phyloP scores from a whole-genome alignment of 2,888 invertebrate species.

The Hirudinaria manillensis region DNA sequence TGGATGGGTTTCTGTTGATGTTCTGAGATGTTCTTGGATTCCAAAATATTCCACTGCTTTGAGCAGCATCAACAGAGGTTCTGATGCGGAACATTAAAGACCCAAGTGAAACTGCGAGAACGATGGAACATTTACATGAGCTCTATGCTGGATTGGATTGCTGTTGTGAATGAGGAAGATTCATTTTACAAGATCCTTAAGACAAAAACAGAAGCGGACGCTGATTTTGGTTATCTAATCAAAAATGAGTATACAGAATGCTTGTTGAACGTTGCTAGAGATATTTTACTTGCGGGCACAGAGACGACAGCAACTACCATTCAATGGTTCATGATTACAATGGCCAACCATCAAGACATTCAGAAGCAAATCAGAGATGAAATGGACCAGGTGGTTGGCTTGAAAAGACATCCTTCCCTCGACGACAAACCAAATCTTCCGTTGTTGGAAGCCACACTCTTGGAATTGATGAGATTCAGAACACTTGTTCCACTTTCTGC shows the following conservation, averaged over 20 bases:
- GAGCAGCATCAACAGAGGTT: not conserved
- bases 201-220: too few species aligned
- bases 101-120: not conserved
- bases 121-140: not conserved
- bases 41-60: too few species aligned
- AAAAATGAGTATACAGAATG: too few species aligned
- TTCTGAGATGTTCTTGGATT: not conserved
- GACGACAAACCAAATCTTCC: conserved; percentile 42
- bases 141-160: not conserved
- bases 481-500: conserved; percentile 47
- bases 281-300: too few species aligned
- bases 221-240: too few species aligned
- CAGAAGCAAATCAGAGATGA: conserved; percentile 46
- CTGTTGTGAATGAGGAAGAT: conserved; percentile 15
- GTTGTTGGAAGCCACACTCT: conserved; percentile 44
- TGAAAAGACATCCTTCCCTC: conserved; percentile 38
- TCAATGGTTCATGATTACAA: too few species aligned
- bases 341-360: conserved; percentile 45
- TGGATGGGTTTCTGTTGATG: conserved; percentile 12
- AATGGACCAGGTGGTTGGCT: conserved; percentile 36
- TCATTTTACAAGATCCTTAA: conserved; percentile 13
- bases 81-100: conserved; percentile 17
- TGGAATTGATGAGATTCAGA: conserved; percentile 45
- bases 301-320: too few species aligned
- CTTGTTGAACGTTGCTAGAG: too few species aligned